Conservation (phyloP, 2,113 vertebrate species). For the Cheilinus undulatus region DNA sequence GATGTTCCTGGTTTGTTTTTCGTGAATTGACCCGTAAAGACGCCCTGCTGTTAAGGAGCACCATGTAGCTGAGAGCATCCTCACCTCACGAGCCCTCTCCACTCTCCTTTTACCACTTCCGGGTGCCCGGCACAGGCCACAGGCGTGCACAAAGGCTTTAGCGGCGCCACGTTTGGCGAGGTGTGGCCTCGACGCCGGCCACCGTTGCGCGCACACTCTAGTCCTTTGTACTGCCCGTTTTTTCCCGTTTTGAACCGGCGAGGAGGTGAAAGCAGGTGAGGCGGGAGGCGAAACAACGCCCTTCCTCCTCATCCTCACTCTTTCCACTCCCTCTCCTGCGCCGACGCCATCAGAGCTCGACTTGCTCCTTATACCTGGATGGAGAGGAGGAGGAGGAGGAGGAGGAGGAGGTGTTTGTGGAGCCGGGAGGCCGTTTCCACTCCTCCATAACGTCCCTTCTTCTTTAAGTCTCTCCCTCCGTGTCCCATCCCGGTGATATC, state of each 20-base stretch:
- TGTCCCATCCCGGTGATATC: constrained; percentile 47
- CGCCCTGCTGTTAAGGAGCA: constrained; percentile 35
- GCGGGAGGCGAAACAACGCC: constrained; percentile 80
- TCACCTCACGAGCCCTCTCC: constrained; percentile 59
- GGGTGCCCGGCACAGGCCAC: constrained; percentile 60
- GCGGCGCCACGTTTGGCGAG: constrained; percentile 66
- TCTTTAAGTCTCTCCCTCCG: constrained; percentile 28
- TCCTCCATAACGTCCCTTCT: constrained; percentile 64
- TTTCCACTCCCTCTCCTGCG: constrained; percentile 54
- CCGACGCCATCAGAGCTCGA: constrained; percentile 64
- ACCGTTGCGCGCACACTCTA: constrained; percentile 61
- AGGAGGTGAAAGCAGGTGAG: constrained; percentile 64
- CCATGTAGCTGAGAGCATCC: constrained; percentile 31
- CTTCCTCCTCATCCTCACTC: constrained; percentile 60
- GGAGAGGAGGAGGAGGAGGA: constrained; percentile 38
- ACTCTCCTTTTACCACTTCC: constrained; percentile 62
- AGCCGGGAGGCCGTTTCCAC: constrained; percentile 45
- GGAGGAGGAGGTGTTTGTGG: constrained; percentile 28
- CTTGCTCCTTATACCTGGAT: constrained; percentile 55
- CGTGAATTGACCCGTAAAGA: constrained; percentile 9
- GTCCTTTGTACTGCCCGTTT: constrained; percentile 82
- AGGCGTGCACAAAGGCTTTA: constrained; percentile 70
- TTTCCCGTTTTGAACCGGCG: constrained; percentile 66
- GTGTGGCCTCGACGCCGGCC: constrained; percentile 72
- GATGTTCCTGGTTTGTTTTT: constrained; percentile 28